Conservation (phyloP, 1,140 invertebrate species). For the Drosophila orena region DNA sequence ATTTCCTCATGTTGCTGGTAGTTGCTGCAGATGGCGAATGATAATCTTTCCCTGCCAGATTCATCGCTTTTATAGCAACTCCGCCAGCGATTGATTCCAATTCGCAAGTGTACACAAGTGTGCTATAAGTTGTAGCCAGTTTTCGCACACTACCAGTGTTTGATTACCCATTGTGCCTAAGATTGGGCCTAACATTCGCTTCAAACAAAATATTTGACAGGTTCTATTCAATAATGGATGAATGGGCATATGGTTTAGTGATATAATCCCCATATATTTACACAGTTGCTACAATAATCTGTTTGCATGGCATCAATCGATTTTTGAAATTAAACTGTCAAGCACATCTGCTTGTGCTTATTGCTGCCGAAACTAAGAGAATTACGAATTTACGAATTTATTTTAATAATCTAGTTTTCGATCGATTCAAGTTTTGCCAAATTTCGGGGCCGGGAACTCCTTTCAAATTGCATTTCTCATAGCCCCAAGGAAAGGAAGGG, state of each 20-base stretch:
- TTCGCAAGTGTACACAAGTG: constrained; percentile 10
- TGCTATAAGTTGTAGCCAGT: not conserved
- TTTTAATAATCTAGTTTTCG: constrained; percentile 16
- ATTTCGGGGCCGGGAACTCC: constrained; percentile 38
- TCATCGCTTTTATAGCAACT: constrained; percentile 5
- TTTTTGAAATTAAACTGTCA: constrained; percentile 9
- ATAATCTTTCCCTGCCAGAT: not conserved
- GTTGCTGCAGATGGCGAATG: not conserved
- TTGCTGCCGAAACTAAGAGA: not conserved
- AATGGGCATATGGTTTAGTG: not conserved
- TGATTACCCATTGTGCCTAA: constrained; percentile 12
- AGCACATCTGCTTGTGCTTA: constrained; percentile 6
- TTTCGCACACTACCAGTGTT: constrained; percentile 6
- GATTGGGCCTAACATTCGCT: not conserved
- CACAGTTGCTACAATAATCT: constrained; percentile 20
- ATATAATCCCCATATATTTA: constrained; percentile 8
- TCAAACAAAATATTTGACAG: constrained; percentile 13
- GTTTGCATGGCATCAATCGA: constrained; percentile 13
- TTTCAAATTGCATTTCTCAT: constrained; percentile 71
- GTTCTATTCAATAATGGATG: not conserved
- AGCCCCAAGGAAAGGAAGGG: constrained; percentile 9
- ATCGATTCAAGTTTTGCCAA: not conserved
- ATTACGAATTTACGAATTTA: not conserved
- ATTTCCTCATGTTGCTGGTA: constrained; percentile 14
- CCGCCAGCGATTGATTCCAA: not conserved